Conservation (phyloP, 35 echinoderm and acorn worm species). For the Ophiothrix spiculata region DNA sequence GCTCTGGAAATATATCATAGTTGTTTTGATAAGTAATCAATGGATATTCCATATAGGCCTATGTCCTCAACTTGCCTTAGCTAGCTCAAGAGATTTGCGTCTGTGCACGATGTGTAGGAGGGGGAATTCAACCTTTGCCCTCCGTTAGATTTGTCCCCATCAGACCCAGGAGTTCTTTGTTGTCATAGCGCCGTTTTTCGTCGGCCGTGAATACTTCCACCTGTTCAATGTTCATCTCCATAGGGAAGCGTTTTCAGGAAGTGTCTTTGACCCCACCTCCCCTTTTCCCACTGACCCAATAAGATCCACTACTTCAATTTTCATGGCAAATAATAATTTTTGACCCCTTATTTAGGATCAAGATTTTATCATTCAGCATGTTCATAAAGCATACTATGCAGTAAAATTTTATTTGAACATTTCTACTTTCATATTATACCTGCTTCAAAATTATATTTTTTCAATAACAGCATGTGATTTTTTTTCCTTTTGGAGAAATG, state of each 20-base stretch:
- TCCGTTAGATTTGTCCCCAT: not conserved
- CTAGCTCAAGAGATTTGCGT: not conserved
- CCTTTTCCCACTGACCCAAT: constrained; percentile 7
- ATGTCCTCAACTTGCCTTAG: too few relatives aligned
- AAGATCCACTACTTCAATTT: not conserved
- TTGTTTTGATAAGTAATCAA: constrained; percentile 9
- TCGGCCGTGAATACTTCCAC: not conserved
- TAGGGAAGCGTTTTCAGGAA: constrained; percentile 1
- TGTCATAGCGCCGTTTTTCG: not conserved
- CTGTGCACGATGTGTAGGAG: not conserved
- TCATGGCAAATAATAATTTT: too few relatives aligned
- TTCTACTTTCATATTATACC: too few relatives aligned
- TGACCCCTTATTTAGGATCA: too few relatives aligned
- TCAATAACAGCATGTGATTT: too few relatives aligned
- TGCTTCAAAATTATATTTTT: too few relatives aligned
- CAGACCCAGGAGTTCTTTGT: not conserved
- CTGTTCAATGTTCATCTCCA: not conserved
- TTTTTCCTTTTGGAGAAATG: too few relatives aligned
- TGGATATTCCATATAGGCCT: not conserved
- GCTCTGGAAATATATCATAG: not conserved
- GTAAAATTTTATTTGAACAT: too few relatives aligned
- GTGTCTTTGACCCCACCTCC: not conserved
- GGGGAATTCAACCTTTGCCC: not conserved
- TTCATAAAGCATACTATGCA: too few relatives aligned
- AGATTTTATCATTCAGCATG: too few relatives aligned